These are phyloP conservation scores for Bedellia somnulentella DNA, from an alignment of 2,888 invertebrate genomes.

Conservation along the genomic window DNA sequence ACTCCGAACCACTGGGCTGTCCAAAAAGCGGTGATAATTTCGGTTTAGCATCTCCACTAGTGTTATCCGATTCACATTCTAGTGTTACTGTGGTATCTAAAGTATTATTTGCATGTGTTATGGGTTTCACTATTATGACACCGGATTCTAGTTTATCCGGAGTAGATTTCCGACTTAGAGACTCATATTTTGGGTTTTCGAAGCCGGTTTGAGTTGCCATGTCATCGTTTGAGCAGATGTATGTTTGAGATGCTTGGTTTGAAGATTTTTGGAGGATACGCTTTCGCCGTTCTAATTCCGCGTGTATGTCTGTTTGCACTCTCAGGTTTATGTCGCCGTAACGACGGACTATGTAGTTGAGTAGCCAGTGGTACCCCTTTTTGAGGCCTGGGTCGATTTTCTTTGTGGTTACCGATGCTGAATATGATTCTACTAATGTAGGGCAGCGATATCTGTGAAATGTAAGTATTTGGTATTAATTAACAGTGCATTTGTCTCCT, in stretches of 20 bases:
- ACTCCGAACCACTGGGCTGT: not conserved
- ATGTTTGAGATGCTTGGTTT: constrained; percentile 28
- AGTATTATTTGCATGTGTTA: constrained; percentile 23
- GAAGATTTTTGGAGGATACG: constrained; percentile 28
- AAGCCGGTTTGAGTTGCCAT: constrained; percentile 47
- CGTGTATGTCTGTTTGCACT: constrained; percentile 66
- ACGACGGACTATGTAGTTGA: constrained; percentile 68
- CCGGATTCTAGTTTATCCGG: constrained; percentile 19
- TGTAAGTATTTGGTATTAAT: not conserved
- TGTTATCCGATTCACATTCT: constrained; percentile 33
- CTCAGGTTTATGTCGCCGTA: constrained; percentile 66
- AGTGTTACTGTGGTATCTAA: constrained; percentile 42
- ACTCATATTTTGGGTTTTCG: constrained; percentile 40
- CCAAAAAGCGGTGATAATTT: constrained; percentile 45
- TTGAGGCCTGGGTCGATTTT: constrained; percentile 67
- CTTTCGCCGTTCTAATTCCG: constrained; percentile 49
- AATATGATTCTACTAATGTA: constrained; percentile 78
- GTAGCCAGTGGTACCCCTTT: constrained; percentile 71
- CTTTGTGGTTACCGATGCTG: constrained; percentile 33
- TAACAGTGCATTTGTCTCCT: no score
- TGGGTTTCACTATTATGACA: constrained; percentile 41
- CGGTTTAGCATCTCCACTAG: constrained; percentile 24
- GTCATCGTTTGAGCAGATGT: constrained; percentile 33
- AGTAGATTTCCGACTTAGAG: constrained; percentile 1
- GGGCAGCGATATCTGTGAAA: constrained; percentile 68